Evolutionary conservation across 2,797 vertebrate species (phyloP).

Genomic region (Sciurus vulgaris): DNA sequence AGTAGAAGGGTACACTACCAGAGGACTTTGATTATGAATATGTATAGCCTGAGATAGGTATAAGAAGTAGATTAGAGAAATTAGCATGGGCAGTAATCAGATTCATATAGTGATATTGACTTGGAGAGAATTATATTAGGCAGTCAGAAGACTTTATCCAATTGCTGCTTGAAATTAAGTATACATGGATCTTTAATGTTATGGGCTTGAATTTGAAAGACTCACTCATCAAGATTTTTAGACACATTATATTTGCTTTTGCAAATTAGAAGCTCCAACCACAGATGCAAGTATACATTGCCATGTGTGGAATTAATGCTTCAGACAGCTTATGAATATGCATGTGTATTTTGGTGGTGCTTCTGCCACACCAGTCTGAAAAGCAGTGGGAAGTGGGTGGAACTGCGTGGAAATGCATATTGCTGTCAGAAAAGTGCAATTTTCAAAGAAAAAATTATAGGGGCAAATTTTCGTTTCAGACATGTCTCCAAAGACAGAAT

Average conservation of each 20-base stretch:
- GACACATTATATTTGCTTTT: conserved; percentile 86
- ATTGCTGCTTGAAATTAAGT: conserved; percentile 81
- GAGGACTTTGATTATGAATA: conserved; percentile 75
- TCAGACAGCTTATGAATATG: conserved; percentile 86
- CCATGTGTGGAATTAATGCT: conserved; percentile 86
- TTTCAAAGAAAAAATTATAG: conserved; percentile 78
- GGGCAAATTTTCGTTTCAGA: conserved; percentile 80
- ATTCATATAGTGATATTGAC: conserved; percentile 72
- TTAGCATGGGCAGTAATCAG: conserved; percentile 75
- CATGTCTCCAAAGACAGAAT: conserved; percentile 69
- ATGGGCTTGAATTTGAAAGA: conserved; percentile 83
- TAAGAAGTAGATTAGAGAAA: conserved; percentile 76
- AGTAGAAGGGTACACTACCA: conserved; percentile 49
- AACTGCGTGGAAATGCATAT: conserved; percentile 81
- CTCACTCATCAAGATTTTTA: conserved; percentile 85
- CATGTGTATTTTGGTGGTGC: conserved; percentile 79
- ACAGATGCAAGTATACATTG: conserved; percentile 85
- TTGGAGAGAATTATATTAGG: conserved; percentile 76
- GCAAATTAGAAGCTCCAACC: conserved; percentile 84
- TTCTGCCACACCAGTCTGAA: conserved; percentile 80
- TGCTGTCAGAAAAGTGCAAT: conserved; percentile 82
- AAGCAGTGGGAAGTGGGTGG: conserved; percentile 82
- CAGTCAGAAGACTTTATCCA: conserved; percentile 77
- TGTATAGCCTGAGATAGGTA: conserved; percentile 74
- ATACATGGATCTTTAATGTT: conserved; percentile 77